Conservation (phyloP, 2,888 invertebrate genomes). For the Trisateles emortualis region DNA sequence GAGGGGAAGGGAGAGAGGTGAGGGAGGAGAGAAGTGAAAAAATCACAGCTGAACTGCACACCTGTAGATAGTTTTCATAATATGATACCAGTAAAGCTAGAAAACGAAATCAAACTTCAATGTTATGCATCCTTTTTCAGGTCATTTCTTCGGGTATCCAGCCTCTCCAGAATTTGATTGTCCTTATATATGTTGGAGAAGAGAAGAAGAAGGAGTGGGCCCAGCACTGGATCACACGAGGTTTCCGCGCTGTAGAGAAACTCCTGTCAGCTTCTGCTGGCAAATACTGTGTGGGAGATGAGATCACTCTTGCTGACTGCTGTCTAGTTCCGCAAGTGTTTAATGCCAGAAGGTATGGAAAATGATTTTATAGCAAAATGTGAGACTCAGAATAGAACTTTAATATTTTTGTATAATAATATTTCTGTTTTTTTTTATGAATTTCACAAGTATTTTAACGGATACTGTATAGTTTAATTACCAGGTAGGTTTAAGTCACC, state of each 20-base stretch:
- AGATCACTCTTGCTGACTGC: slow-evolving; percentile 97
- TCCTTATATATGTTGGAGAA: slow-evolving; percentile 95
- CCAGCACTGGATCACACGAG: slow-evolving; percentile 96
- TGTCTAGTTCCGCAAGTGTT: slow-evolving; percentile 98
- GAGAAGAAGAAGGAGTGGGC: slow-evolving; percentile 97
- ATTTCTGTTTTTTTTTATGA: too few species aligned
- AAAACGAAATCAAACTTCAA: too few species aligned
- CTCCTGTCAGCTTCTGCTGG: slow-evolving; percentile 94
- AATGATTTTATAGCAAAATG: neutral
- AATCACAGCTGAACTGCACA: too few species aligned
- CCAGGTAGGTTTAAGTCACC: too few species aligned
- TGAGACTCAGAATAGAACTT: too few species aligned
- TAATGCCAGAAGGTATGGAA: slow-evolving; percentile 93
- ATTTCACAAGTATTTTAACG: too few species aligned
- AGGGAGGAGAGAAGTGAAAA: too few species aligned
- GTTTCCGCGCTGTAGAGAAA: slow-evolving; percentile 96
- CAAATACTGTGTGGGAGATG: slow-evolving; percentile 97
- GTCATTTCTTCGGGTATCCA: slow-evolving; percentile 97
- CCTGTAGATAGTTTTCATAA: too few species aligned
- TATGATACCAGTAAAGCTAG: too few species aligned
- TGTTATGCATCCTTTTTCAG: slow-evolving; percentile 52
- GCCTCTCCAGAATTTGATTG: slow-evolving; percentile 97
- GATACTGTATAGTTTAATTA: too few species aligned
- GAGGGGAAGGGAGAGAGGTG: too few species aligned
- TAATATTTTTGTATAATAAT: too few species aligned